Conservation (phyloP, 2,888 invertebrate genomes). For the Euplagia quadripunctaria region DNA sequence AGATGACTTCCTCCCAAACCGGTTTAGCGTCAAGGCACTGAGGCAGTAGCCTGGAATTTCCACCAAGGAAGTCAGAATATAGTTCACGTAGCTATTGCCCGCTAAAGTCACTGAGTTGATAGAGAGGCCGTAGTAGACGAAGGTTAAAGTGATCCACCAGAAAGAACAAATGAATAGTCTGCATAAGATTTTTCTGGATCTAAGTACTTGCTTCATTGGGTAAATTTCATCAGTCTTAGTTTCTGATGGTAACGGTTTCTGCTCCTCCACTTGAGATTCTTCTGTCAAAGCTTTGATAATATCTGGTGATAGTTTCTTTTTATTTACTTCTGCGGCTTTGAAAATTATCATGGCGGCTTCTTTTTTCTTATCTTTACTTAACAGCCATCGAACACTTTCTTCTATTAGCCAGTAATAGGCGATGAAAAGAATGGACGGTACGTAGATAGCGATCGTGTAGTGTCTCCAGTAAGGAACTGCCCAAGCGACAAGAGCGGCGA, state of each 20-base stretch:
- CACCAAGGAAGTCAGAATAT: slow-evolving; percentile 89
- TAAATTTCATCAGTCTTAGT: slow-evolving; percentile 38
- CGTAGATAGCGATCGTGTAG: slow-evolving; percentile 88
- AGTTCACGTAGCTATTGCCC: slow-evolving; percentile 93
- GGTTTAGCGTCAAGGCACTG: slow-evolving; percentile 87
- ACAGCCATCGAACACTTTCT: slow-evolving; percentile 91
- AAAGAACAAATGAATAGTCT: slow-evolving; percentile 89
- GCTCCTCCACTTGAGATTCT: slow-evolving; percentile 34
- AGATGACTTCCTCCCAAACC: slow-evolving; percentile 87
- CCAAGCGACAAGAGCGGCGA: slow-evolving; percentile 89
- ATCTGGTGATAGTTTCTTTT: slow-evolving; percentile 74
- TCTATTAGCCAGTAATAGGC: slow-evolving; percentile 88
- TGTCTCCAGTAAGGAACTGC: slow-evolving; percentile 89
- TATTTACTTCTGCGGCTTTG: slow-evolving; percentile 81
- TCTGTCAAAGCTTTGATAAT: slow-evolving; percentile 54
- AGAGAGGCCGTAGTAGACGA: slow-evolving; percentile 93
- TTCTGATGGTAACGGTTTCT: slow-evolving; percentile 23
- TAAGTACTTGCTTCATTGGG: slow-evolving; percentile 75
- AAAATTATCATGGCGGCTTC: slow-evolving; percentile 83
- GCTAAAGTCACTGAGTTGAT: slow-evolving; percentile 92
- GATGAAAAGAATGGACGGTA: slow-evolving; percentile 89
- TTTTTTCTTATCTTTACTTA: slow-evolving; percentile 87
- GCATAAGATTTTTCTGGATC: slow-evolving; percentile 82
- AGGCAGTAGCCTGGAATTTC: slow-evolving; percentile 89
- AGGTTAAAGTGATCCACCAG: slow-evolving; percentile 93